phyloP scores from a whole-genome alignment of 2,113 vertebrate genomes.

The Pelecanus crispus region DNA sequence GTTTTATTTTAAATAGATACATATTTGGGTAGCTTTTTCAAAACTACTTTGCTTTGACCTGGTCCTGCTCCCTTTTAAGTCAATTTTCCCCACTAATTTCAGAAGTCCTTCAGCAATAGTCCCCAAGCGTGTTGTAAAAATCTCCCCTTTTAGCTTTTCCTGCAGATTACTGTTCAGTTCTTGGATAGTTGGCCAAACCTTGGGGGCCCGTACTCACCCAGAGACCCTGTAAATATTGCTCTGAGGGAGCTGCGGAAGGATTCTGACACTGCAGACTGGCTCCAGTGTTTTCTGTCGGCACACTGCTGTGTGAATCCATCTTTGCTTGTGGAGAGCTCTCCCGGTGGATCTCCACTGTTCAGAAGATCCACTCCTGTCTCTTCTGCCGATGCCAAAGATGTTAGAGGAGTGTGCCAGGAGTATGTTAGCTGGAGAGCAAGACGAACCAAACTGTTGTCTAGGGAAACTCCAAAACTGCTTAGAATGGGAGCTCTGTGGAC shows the following conservation, averaged over 20 bases:
- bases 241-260: background rate
- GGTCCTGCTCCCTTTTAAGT: background rate
- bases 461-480: background rate
- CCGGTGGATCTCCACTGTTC: background rate
- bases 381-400: background rate
- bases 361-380: background rate
- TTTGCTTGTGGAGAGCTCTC: background rate
- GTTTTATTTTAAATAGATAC: background rate
- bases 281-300: background rate
- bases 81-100: background rate
- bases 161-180: background rate
- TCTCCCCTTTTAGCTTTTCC: background rate
- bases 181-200: background rate
- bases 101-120: background rate
- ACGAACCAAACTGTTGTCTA: background rate
- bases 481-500: background rate
- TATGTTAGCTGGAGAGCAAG: background rate
- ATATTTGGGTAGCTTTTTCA: background rate
- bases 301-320: background rate
- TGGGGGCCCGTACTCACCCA: background rate
- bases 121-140: background rate
- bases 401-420: background rate
- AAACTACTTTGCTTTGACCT: background rate
- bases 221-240: background rate
- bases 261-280: background rate